Conservation (phyloP, 2,797 vertebrate genomes). For the Gephyroberyx darwinii region DNA sequence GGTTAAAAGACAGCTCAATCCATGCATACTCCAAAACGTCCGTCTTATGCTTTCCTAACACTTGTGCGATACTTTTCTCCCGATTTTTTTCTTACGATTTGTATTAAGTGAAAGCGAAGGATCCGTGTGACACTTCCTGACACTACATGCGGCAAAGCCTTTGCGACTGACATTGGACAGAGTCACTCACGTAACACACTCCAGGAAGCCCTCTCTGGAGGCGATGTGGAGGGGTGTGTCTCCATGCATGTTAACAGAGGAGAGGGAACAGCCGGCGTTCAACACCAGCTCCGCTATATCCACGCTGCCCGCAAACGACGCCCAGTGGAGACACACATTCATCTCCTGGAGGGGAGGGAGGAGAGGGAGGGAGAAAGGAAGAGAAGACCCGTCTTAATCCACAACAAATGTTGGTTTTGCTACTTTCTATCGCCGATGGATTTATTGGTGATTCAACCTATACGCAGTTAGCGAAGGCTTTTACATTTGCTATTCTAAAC, state of each 20-base stretch:
- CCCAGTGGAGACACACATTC: slow-evolving; percentile 96
- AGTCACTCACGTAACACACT: slow-evolving; percentile 89
- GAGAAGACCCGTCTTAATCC: slow-evolving; percentile 36
- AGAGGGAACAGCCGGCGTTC: slow-evolving; percentile 88
- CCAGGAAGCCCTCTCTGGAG: slow-evolving; percentile 87
- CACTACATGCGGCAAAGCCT: neutral
- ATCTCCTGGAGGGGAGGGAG: slow-evolving; percentile 81
- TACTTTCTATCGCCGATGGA: neutral
- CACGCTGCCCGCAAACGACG: slow-evolving; percentile 90
- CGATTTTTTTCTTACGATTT: neutral
- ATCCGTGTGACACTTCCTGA: neutral
- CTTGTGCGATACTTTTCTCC: neutral
- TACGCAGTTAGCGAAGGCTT: neutral
- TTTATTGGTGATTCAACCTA: neutral
- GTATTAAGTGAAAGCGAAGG: neutral
- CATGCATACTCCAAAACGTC: neutral
- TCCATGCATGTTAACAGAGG: slow-evolving; percentile 89
- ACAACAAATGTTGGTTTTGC: neutral
- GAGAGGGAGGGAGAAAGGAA: slow-evolving; percentile 20
- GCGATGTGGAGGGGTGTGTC: slow-evolving; percentile 95
- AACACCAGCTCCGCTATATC: slow-evolving; percentile 91
- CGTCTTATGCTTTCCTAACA: neutral
- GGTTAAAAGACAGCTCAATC: too few species aligned
- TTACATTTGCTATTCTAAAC: neutral
- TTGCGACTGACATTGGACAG: neutral